Base-by-base conservation (phyloP, 2,888 invertebrate species). In the Hermaeophaga mercurialis region DNA sequence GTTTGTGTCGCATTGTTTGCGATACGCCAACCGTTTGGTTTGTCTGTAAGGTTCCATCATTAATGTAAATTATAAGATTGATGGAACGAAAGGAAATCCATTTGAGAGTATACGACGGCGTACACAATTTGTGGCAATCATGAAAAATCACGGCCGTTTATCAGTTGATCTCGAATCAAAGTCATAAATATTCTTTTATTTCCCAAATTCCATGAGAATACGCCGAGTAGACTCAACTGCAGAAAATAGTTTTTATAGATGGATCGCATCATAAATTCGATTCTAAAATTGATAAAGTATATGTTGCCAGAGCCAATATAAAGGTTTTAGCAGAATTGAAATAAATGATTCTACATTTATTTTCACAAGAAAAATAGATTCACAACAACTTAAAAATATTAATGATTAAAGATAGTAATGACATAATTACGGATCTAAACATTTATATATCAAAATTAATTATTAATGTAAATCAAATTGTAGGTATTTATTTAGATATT, bases 41-140 rank as follows among this genome's bases (percentile, higher is more conserved):
- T 54, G 58, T 55, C 50, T 54, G 41, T 44, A 14, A 41, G 36
- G 28, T 17, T n/a, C 41, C 46, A 49, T 49, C 54, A 56, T 59
- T 46, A 59, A 59, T 56, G 59, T 53, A 52, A 48, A 58, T 58
- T 52, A 55, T 41, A 46, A 55, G 55, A 61, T 47, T 54, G 49
- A 55, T 58, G 49, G 44, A 24, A 38, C 31, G 19, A 33, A 60
- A 55, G 34, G 46, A 53, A 53, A 45, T 36, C 54, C 57, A 55
- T 55, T 58, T 43, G 34, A 38, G 47, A 24, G 41, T 45, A 48
- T 57, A 54, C 33, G n/a, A n/a, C n/a, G 46, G 31, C 47, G 15
- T 47, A 47, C 47, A 57, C 50, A 54, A 57, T 36, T 34, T 43
- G 24, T 24, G 39, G 53, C 49, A 56, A 54, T 52, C 53, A 53